Evolutionary conservation across 2,113 vertebrate genomes (phyloP), one percentile per base, ranked within the genome.

Genomic region (Phodopus roborovskii): DNA sequence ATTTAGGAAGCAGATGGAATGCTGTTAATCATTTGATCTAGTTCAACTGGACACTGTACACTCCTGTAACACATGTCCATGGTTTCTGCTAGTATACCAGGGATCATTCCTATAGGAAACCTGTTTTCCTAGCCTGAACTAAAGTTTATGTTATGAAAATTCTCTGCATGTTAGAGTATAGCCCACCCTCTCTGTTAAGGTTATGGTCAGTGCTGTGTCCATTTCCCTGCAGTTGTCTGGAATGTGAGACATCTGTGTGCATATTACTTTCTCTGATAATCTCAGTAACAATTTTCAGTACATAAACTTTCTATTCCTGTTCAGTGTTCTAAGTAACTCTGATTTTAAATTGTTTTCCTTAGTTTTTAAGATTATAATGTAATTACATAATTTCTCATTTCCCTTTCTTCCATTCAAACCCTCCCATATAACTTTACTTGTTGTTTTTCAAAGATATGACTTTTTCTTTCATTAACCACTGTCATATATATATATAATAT

Each of bases 1-100:
- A 95, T 97, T 98, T 98, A 97, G 97, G 96, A 98, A 97, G 93
- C 90, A 98, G 97, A 98, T 97, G 96, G 97, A 98, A 98, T 89
- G 75, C 85, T 0, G 4, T 97, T 97, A 98, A 98, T 98, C 79
- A 98, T 97, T 88, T 97, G 94, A 98, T 98, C 93, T 98, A 98
- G 93, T 98, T 90, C 83, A 96, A 98, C 97, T 86, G 97, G 97
- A 98, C 97, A 92, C 60, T 95, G 89, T 96, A 98, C 97, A 98
- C 98, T 98, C 97, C 92, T 97, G 48, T 42, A 95, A 96, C 70
- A 96, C 97, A 96, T 82, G 91, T 97, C 64, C 78, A 56, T 39
- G 74, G 33, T 95, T 97, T 82, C 88, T 26, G 70, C 9, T 77
- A 0, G 19, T 28, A 39, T 30, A 73, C 36, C 3, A 87, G 19